Conservation (phyloP, 2,888 invertebrate genomes). For the Pyrrhosoma nymphula region DNA sequence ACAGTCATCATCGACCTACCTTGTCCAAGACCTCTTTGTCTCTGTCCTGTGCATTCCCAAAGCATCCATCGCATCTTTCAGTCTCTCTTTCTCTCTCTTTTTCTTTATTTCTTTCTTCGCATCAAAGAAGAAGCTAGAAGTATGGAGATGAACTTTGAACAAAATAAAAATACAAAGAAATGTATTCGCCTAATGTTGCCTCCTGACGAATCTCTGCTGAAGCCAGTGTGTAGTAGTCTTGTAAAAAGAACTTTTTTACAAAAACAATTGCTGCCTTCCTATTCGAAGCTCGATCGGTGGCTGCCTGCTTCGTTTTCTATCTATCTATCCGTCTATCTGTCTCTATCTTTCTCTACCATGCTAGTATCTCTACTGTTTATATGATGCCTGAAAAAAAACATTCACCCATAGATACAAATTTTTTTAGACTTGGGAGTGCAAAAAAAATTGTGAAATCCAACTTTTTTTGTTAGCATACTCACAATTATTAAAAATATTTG, state of each 20-base stretch:
- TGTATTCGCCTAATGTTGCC: constrained; percentile 21
- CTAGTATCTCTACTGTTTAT: constrained; percentile 33
- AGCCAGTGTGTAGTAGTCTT: constrained; percentile 55
- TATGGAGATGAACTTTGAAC: constrained; percentile 54
- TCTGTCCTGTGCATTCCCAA: neutral
- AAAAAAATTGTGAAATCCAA: constrained; percentile 32
- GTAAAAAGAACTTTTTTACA: neutral
- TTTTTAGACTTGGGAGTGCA: constrained; percentile 48
- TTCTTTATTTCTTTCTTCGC: neutral
- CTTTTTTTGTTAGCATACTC: neutral
- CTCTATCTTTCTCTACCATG: constrained; percentile 42
- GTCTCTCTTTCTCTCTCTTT: neutral
- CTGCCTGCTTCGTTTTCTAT: constrained; percentile 47
- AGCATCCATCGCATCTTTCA: constrained; percentile 2
- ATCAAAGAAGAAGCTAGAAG: constrained; percentile 58
- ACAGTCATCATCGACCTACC: neutral
- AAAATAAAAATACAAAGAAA: neutral
- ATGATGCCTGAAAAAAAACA: constrained; percentile 57
- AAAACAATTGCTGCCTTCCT: constrained; percentile 32
- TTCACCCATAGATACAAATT: neutral
- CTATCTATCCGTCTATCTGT: constrained; percentile 39
- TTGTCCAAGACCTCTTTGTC: neutral
- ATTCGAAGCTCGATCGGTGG: constrained; percentile 39
- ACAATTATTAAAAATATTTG: constrained; percentile 7
- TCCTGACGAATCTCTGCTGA: constrained; percentile 51